Conservation (phyloP, 2,113 vertebrate species). For the Morphnarchus princeps region DNA sequence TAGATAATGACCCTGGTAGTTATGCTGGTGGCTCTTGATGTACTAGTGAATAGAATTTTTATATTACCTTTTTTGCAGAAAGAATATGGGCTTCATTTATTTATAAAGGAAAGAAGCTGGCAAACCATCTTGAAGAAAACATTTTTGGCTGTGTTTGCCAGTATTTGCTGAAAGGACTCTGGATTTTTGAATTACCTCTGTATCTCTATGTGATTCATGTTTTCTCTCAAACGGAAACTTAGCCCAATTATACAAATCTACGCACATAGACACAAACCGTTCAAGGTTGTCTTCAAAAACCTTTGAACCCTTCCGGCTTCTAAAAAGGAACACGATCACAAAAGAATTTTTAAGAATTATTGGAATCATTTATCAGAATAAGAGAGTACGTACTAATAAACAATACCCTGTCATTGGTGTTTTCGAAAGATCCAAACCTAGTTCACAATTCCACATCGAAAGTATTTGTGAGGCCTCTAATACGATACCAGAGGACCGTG, state of each 20-base stretch:
- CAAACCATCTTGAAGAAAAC: not conserved
- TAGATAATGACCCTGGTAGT: not conserved
- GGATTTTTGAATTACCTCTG: not conserved
- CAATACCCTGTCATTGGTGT: constrained; percentile 44
- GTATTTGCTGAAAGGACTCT: not conserved
- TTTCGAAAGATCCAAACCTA: not conserved
- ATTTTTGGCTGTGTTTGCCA: not conserved
- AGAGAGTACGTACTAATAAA: constrained; percentile 53
- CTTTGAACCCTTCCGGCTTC: constrained; percentile 1
- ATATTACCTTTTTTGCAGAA: not conserved
- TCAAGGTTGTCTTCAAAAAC: constrained; percentile 4
- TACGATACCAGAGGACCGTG: constrained; percentile 56
- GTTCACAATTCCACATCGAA: not conserved
- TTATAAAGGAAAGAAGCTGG: not conserved
- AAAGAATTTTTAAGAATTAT: constrained; percentile 14
- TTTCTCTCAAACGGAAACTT: not conserved
- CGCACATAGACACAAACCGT: not conserved
- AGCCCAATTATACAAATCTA: not conserved
- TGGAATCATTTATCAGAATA: constrained; percentile 6
- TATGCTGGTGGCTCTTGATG: not conserved
- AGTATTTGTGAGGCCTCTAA: constrained; percentile 40
- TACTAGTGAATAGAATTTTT: not conserved
- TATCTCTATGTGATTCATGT: fast-evolving
- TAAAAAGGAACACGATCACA: not conserved
- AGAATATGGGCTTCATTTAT: not conserved